Conservation (phyloP, 2,888 invertebrate species). For the Tetranychus piercei region DNA sequence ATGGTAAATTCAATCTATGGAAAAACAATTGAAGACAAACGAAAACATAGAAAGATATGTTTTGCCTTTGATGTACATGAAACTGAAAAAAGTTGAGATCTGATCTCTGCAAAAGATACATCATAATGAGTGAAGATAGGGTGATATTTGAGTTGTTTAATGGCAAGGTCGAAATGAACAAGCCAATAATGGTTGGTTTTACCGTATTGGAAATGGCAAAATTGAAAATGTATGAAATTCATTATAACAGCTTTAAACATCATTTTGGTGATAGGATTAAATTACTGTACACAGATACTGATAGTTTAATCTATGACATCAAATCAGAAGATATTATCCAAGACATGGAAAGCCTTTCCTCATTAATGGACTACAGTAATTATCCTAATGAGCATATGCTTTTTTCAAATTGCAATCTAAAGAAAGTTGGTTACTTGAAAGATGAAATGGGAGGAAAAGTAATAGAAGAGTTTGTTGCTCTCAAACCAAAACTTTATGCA, state of each 20-base stretch:
- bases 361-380: neutral
- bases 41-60: constrained; percentile 22
- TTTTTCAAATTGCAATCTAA: constrained; percentile 24
- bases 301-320: neutral
- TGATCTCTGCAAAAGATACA: neutral
- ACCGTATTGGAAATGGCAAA: constrained; percentile 29
- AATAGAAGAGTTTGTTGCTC: constrained; percentile 29
- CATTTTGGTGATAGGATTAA: neutral
- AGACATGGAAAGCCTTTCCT: neutral
- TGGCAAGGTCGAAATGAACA: constrained; percentile 23
- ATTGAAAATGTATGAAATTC: neutral
- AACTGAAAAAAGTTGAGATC: neutral
- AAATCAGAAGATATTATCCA: neutral
- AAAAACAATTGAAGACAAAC: constrained; percentile 31
- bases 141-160: constrained; percentile 19
- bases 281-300: neutral
- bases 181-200: constrained; percentile 28
- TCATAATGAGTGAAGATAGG: neutral
- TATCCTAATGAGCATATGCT: neutral
- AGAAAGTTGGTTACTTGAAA: constrained; percentile 30
- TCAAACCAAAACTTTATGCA: constrained; percentile 21
- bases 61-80: neutral
- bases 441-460: constrained; percentile 29
- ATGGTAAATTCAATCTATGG: constrained; percentile 31
- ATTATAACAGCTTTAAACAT: neutral